Conservation (phyloP, 64 coral and sea anemone species). For the Astreopora myriophthalma region DNA sequence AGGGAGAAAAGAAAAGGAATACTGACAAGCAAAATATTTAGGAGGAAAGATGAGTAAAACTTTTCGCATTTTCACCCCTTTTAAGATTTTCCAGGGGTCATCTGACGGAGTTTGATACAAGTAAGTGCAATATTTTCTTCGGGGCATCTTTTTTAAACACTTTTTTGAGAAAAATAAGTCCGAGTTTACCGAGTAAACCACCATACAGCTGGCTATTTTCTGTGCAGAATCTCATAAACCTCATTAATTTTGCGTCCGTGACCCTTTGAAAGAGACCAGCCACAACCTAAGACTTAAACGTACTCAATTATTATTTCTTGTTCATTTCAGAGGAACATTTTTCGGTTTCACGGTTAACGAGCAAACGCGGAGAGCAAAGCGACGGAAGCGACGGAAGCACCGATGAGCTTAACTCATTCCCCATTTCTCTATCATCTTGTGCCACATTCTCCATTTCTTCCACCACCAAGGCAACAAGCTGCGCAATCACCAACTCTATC, state of each 20-base stretch:
- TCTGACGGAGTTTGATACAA: not conserved
- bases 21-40: no score
- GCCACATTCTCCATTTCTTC: conserved; percentile 17
- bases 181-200: no score
- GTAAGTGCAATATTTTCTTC: not conserved
- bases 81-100: not conserved
- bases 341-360: not conserved
- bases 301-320: not conserved
- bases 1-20: not conserved
- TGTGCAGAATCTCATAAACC: no score
- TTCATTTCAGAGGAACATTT: no score
- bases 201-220: no score
- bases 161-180: no score
- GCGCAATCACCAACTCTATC: conserved; percentile 37
- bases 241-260: no score
- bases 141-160: no score
- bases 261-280: no score
- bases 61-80: not conserved
- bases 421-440: conserved; percentile 25
- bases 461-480: not conserved
- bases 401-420: not conserved
- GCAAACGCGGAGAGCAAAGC: no score
- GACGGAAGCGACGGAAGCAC: no score
- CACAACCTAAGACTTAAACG: no score
- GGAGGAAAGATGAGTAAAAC: not conserved